Evolutionary conservation across 2,888 invertebrate genomes (phyloP).

Genomic region (Amorpha juglandis): DNA sequence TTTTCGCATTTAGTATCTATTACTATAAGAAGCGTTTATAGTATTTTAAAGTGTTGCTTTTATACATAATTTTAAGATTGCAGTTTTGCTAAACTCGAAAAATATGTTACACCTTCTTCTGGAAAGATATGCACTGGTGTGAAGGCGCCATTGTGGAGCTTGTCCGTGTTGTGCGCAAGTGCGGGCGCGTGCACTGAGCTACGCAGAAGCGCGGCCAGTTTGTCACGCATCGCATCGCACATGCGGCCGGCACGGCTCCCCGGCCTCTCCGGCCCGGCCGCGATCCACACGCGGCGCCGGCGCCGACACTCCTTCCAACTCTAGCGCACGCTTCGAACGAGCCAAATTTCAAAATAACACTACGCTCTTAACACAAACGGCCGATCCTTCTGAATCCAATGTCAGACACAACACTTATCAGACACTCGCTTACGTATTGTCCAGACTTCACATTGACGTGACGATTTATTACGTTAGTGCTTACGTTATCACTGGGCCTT

Average conservation of each 20-base stretch:
- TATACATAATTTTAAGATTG: neutral
- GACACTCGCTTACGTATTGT: constrained; percentile 17
- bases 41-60: neutral
- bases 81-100: neutral
- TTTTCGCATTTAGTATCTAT: too few species aligned
- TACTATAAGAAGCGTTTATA: too few species aligned
- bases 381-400: constrained; percentile 45
- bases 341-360: constrained; percentile 54
- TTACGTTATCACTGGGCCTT: constrained; percentile 44
- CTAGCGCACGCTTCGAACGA: constrained; percentile 36
- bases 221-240: constrained; percentile 81
- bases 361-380: constrained; percentile 44
- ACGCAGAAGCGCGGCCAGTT: constrained; percentile 71
- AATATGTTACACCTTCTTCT: constrained; percentile 52
- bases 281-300: constrained; percentile 51
- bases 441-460: constrained; percentile 30
- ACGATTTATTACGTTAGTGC: constrained; percentile 40
- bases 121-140: constrained; percentile 68
- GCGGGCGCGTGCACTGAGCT: constrained; percentile 64
- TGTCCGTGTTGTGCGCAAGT: constrained; percentile 59
- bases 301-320: constrained; percentile 57
- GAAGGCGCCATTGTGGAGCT: constrained; percentile 67
- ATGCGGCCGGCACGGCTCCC: constrained; percentile 49
- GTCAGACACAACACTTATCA: constrained; percentile 43
- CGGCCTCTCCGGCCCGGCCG: constrained; percentile 15